These are phyloP conservation scores for Micrasema longulum DNA, from an alignment of 1,140 invertebrate genomes.

Conservation along the genomic window DNA sequence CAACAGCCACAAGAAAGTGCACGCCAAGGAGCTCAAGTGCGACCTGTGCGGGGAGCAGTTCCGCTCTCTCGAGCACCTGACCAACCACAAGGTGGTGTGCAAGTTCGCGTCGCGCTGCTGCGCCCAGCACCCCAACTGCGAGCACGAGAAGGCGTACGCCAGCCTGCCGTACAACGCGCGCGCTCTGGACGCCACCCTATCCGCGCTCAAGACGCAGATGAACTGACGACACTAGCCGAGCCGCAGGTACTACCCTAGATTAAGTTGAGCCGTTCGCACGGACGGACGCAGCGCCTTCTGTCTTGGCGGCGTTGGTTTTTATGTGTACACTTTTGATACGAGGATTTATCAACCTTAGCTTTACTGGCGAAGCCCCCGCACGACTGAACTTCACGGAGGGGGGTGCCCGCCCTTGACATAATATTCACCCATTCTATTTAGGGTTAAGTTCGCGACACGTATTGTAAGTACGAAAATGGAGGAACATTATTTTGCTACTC, in stretches of 20 bases:
- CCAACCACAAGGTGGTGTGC: slow-evolving; percentile 66
- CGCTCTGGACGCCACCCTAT: slow-evolving; percentile 64
- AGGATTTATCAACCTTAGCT: slow-evolving; percentile 17
- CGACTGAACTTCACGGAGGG: slow-evolving; percentile 28
- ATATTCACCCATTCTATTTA: slow-evolving; percentile 14
- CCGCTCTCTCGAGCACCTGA: slow-evolving; percentile 65
- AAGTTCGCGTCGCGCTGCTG: slow-evolving; percentile 59
- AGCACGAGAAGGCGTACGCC: slow-evolving; percentile 68
- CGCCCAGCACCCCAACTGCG: slow-evolving; percentile 64
- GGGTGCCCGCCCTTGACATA: not conserved
- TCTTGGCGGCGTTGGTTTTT: slow-evolving; percentile 14
- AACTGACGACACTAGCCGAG: slow-evolving; percentile 58
- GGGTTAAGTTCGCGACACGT: slow-evolving; percentile 16
- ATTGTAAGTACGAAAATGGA: no score
- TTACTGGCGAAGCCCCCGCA: slow-evolving; percentile 3
- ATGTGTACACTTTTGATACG: slow-evolving; percentile 17
- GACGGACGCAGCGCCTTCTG: slow-evolving; percentile 1
- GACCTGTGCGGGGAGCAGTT: slow-evolving; percentile 67
- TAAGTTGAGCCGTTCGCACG: slow-evolving; percentile 1
- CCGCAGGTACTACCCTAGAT: not conserved
- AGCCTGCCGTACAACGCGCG: slow-evolving; percentile 66
- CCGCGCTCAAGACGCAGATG: slow-evolving; percentile 66
- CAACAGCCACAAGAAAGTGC: slow-evolving; percentile 69
- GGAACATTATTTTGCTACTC: slow-evolving; percentile 24
- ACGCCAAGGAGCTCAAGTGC: slow-evolving; percentile 68